These are phyloP conservation scores for Gallinago undulata DNA, from an alignment of 2,113 vertebrate genomes.

Conservation along the genomic window DNA sequence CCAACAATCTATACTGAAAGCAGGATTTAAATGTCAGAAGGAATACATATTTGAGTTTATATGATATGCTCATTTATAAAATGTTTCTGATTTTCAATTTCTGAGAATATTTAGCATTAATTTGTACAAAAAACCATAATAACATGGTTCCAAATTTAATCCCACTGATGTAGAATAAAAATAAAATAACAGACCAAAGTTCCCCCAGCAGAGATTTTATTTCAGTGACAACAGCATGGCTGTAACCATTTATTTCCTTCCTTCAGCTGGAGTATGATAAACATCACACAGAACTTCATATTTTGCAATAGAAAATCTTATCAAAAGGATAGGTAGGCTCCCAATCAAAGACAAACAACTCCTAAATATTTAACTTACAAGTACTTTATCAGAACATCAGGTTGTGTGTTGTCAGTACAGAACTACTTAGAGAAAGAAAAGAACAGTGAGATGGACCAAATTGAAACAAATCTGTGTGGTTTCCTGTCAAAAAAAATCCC, in stretches of 20 bases:
- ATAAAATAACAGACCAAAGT: not conserved
- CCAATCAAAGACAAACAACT: not conserved
- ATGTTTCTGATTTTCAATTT: not conserved
- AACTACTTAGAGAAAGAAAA: not conserved
- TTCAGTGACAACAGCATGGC: not conserved
- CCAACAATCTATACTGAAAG: slow-evolving; percentile 60
- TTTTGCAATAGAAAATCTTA: not conserved
- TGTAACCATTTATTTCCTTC: not conserved
- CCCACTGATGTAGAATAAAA: not conserved
- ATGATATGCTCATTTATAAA: slow-evolving; percentile 2
- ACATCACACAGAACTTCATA: not conserved
- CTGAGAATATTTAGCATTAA: slow-evolving; percentile 7
- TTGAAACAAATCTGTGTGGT: not conserved
- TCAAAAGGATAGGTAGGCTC: not conserved
- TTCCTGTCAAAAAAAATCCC: not conserved
- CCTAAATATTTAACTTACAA: not conserved
- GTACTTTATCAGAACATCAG: not conserved
- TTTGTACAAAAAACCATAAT: not conserved
- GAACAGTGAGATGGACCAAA: not conserved
- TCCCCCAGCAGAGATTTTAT: not conserved
- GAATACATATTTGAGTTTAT: slow-evolving; percentile 27
- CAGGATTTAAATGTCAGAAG: slow-evolving; percentile 52
- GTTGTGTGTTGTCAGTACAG: not conserved
- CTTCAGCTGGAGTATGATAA: not conserved
- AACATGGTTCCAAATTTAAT: not conserved